phyloP scores from a whole-genome alignment of 1,140 invertebrate species.

The Nixonia krombeini region DNA sequence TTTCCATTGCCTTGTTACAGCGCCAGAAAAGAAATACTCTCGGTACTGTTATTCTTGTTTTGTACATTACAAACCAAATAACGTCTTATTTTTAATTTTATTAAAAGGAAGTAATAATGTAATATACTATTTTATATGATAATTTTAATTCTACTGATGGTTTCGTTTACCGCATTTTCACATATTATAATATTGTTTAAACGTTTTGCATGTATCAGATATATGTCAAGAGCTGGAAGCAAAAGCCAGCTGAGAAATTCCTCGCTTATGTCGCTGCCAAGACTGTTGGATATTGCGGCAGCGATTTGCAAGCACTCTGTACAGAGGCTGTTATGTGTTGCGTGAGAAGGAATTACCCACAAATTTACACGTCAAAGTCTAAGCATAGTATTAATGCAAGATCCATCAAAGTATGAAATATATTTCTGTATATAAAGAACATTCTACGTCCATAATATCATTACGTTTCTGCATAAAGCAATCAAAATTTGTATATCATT shows the following conservation, averaged over 20 bases:
- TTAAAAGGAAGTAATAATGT: too few relatives aligned
- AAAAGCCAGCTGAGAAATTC: constrained; percentile 65
- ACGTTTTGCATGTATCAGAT: constrained; percentile 47
- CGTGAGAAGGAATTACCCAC: constrained; percentile 63
- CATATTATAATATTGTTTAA: neutral
- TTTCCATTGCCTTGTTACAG: constrained; percentile 66
- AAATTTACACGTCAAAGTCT: constrained; percentile 64
- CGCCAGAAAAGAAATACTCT: constrained; percentile 71
- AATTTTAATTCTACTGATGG: neutral
- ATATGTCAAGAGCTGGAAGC: constrained; percentile 64
- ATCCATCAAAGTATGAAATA: constrained; percentile 55
- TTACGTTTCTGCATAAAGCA: too few relatives aligned
- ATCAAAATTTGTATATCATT: neutral
- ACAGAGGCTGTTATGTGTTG: constrained; percentile 68
- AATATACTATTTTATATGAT: neutral
- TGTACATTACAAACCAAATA: too few relatives aligned
- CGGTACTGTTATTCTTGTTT: constrained; percentile 72
- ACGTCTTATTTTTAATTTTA: too few relatives aligned
- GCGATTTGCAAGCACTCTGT: constrained; percentile 70
- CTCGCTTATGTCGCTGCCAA: constrained; percentile 64
- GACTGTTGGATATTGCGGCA: constrained; percentile 70
- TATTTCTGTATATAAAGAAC: too few relatives aligned
- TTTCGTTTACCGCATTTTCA: neutral
- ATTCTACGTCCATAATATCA: too few relatives aligned
- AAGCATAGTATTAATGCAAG: constrained; percentile 62